phyloP scores from a whole-genome alignment of 1,140 invertebrate species.

The Phortica variegata region DNA sequence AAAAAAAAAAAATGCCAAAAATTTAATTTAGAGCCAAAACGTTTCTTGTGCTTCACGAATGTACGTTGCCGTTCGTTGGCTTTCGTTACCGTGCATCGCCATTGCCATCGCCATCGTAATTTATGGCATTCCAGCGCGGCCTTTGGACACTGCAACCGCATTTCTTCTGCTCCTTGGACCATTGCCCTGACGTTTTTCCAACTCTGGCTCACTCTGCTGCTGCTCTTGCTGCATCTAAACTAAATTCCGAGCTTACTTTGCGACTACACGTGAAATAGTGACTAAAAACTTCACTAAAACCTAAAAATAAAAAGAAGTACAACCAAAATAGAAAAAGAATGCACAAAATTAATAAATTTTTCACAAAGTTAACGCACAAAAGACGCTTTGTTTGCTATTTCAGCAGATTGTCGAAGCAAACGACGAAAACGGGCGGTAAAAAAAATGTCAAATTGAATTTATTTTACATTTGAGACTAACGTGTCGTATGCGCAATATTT shows the following conservation, averaged over 20 bases:
- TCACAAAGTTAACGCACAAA: no score
- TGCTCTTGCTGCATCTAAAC: slow-evolving; percentile 4
- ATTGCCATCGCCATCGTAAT: slow-evolving; percentile 44
- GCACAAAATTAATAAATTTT: no score
- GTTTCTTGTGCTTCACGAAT: slow-evolving; percentile 19
- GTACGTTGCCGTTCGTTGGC: slow-evolving; percentile 20
- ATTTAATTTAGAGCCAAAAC: slow-evolving; percentile 54
- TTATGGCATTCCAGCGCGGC: slow-evolving; percentile 52
- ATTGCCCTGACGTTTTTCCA: slow-evolving; percentile 32
- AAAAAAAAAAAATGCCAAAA: slow-evolving; percentile 49
- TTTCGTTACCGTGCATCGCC: slow-evolving; percentile 6
- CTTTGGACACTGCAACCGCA: slow-evolving; percentile 54
- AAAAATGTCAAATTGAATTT: no score
- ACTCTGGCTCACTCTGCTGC: slow-evolving; percentile 13
- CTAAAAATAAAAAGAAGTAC: slow-evolving; percentile 33
- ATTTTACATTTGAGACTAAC: no score
- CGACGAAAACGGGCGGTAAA: no score
- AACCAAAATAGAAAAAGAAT: slow-evolving; percentile 45
- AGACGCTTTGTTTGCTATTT: no score
- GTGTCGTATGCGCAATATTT: no score
- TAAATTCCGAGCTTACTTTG: slow-evolving; percentile 22
- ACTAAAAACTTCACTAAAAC: slow-evolving; percentile 32
- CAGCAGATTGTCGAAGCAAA: no score
- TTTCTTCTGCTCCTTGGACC: slow-evolving; percentile 36
- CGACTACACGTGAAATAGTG: no score